Evolutionary conservation across 2,113 vertebrate genomes (phyloP).

Genomic region (Melanerpes aurifrons): DNA sequence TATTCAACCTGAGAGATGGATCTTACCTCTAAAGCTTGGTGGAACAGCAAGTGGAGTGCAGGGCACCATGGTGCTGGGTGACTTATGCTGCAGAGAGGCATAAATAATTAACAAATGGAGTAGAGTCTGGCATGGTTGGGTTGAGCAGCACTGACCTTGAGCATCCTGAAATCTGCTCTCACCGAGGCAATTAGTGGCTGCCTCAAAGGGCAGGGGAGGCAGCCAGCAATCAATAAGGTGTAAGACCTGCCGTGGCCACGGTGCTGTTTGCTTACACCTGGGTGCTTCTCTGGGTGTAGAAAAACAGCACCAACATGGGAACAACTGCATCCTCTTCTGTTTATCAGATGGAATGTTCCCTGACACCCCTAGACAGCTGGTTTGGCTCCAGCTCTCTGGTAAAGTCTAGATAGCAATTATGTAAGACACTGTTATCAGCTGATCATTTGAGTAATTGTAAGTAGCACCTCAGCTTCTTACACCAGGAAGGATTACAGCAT

Average conservation of each 20-base stretch:
- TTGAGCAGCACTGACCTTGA: not conserved
- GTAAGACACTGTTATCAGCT: not conserved
- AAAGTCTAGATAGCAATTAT: not conserved
- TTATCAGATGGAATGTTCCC: not conserved
- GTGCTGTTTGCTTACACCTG: not conserved
- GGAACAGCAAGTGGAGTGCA: not conserved
- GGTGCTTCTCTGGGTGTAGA: not conserved
- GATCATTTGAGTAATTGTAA: slow-evolving; percentile 20
- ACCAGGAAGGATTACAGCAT: not conserved
- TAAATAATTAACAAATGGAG: slow-evolving; percentile 13
- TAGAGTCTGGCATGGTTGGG: not conserved
- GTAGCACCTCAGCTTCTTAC: not conserved
- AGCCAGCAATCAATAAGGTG: not conserved
- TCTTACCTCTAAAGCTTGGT: not conserved
- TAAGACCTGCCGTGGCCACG: not conserved
- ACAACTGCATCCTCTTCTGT: not conserved
- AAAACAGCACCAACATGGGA: not conserved
- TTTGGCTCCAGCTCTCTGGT: not conserved
- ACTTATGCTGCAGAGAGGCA: not conserved
- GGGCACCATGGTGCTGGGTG: not conserved
- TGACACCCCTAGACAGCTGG: not conserved
- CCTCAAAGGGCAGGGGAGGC: not conserved
- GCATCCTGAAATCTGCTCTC: not conserved
- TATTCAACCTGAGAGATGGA: not conserved
- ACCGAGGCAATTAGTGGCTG: not conserved